Base-by-base conservation (phyloP, 2,888 invertebrate genomes). In the Acanthoscelides obtectus region DNA sequence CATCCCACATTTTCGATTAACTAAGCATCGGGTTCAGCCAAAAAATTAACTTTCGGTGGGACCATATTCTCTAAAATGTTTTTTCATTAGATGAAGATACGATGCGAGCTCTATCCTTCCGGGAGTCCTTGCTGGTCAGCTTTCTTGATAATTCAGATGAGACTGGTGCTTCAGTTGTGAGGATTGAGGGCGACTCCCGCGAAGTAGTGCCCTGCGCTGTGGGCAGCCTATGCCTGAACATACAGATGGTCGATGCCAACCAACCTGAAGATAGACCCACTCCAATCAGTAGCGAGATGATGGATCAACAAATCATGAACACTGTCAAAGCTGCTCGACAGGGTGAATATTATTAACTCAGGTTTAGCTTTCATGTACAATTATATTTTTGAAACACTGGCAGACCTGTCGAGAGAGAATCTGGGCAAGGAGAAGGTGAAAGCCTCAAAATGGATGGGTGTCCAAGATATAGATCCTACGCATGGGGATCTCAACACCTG, bases 71-170 rank as follows among this genome's bases (percentile, higher is more conserved):
- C 71, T 75, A 75, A 72, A 20, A 21, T 22, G n/a, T 70, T 27
- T 76, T 83, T n/a, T n/a, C n/a, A 4, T 70, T 77, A 89, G 89
- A 89, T 80, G 86, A 87, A 66, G 80, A 82, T 45, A 76, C 87
- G 27, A 88, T 88, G 77, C 81, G 86, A 75, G 82, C 87, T 75
- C 76, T 90, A 77, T 86, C 87, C 77, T 90, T 90, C 79, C 86
- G 86, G 22, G 90, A 90, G 83, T 86, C 86, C 4, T 80, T 90
- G 67, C 78, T 90, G 69, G 84, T 90, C 69, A 88, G 89, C 79
- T 88, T 87, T 76, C 85, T 88, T 8, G 87, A 88, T 68, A 45
- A 12, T 12, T 1, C 45, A 45, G 45, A 45, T 45, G 45, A 1
- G 5, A 20, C 20, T 2, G 22, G n/a, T 12, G 25, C 85, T 25